Base-by-base conservation (phyloP, 2,888 invertebrate genomes). In the Calameuta filiformis region DNA sequence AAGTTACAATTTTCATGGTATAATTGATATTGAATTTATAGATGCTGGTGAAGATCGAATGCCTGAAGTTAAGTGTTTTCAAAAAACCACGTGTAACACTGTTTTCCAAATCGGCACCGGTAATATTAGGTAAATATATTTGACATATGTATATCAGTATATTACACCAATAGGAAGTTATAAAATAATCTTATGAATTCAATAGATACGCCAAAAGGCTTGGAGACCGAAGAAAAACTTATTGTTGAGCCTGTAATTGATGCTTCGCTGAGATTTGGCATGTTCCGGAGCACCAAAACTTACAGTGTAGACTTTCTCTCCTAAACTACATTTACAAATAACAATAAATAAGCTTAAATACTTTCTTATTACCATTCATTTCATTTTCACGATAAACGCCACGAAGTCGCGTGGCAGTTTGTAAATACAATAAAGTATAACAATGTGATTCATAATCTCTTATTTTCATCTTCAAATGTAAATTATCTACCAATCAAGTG, bases 281-380 rank as follows among this genome's bases (percentile, higher is more conserved):
- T 92, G 76, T 94, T 94, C 85, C 93, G 94, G 84, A 94, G 94
- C n/a, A 92, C 92, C 37, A 93, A 93, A 81, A 92, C 92, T 77
- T 94, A 94, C 84, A 90, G 82, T 73, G 86, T 90, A 11, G 94
- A 94, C 82, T 94, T 93, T 86, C 89, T 93, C 82, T 89, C 77
- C 56, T 77, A 73, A 73, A 56, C 23, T 23, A 56, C 56, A 56
- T 56, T 56, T 56, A 23, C 9, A 9, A 56, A 23, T 23, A 23
- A 23, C 56, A 56, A 56, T 56, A 56, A 56, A 23, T 56, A 56
- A 56, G 40, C 4, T 23, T 23, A 2, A 56, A 23, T 15, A 23
- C 1, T 23, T 56, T 56, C 56, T 23, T 56, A 56, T 56, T 9
- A 56, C 15, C 6, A 23, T 9, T 23, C 23, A 23, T 9, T 56